Evolutionary conservation across 2,888 invertebrate species (phyloP).

Genomic region (Cheilosia urbana): DNA sequence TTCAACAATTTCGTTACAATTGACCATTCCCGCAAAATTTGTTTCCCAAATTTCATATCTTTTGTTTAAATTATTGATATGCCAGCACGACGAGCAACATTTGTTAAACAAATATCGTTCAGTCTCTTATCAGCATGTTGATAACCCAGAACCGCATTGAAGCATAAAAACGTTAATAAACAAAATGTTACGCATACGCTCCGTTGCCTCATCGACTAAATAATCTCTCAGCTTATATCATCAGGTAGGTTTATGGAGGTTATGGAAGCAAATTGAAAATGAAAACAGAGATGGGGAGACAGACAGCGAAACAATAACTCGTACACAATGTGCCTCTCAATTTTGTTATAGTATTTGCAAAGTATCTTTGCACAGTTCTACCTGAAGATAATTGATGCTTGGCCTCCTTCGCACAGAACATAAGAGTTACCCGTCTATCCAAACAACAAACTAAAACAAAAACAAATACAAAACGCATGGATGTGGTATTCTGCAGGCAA

Average conservation of each 20-base stretch:
- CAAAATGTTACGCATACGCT: constrained; percentile 21
- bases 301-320: constrained; percentile 32
- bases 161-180: constrained; percentile 17
- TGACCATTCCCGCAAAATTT: too few relatives aligned
- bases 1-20: too few relatives aligned
- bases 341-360: constrained; percentile 32
- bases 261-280: constrained; percentile 7
- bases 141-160: constrained; percentile 23
- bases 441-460: background rate
- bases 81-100: background rate
- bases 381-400: constrained; percentile 47
- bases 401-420: background rate
- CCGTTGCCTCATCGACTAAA: constrained; percentile 10
- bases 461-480: background rate
- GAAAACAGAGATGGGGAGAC: background rate
- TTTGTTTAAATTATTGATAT: too few relatives aligned
- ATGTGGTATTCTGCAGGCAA: constrained; percentile 1
- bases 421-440: background rate
- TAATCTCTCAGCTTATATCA: constrained; percentile 1
- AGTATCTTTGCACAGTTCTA: background rate
- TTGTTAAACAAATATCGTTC: constrained; percentile 8
- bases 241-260: background rate
- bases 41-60: too few relatives aligned
- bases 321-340: constrained; percentile 18
- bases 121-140: constrained; percentile 30